Conservation (phyloP, 2,888 invertebrate species). For the Argyresthia goedartella region DNA sequence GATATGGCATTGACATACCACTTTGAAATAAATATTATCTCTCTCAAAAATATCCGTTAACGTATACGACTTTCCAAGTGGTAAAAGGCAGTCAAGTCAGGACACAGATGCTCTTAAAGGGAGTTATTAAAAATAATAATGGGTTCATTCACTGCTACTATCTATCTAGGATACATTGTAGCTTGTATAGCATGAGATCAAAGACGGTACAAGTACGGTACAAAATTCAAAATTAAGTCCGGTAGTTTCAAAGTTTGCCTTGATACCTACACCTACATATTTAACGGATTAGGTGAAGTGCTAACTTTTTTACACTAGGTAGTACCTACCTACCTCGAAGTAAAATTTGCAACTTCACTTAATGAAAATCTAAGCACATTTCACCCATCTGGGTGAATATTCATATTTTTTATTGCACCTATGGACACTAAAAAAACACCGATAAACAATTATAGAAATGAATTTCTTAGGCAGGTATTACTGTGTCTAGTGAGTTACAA, state of each 20-base stretch:
- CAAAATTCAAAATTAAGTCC: neutral
- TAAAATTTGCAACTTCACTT: too few species aligned
- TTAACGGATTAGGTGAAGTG: neutral
- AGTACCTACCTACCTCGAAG: neutral
- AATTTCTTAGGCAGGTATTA: too few species aligned
- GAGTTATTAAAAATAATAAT: slow-evolving; percentile 30
- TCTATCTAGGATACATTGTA: slow-evolving; percentile 23
- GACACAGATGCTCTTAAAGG: slow-evolving; percentile 13
- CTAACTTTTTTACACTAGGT: neutral
- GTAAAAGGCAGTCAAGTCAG: slow-evolving; percentile 18
- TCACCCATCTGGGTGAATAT: too few species aligned
- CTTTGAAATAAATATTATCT: neutral
- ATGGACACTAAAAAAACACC: neutral
- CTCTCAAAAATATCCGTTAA: neutral
- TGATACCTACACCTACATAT: neutral
- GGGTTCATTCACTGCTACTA: slow-evolving; percentile 35
- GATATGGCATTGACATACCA: slow-evolving; percentile 41
- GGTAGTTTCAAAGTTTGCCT: neutral
- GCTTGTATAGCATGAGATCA: slow-evolving; percentile 4
- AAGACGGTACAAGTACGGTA: neutral
- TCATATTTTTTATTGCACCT: too few species aligned
- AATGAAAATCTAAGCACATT: too few species aligned
- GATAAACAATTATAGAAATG: too few species aligned
- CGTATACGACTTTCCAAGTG: slow-evolving; percentile 33
- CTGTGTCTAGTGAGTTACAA: too few species aligned